These are phyloP conservation scores for Anisognathus igniventris DNA, from an alignment of 2,797 vertebrate genomes.

Conservation along the genomic window DNA sequence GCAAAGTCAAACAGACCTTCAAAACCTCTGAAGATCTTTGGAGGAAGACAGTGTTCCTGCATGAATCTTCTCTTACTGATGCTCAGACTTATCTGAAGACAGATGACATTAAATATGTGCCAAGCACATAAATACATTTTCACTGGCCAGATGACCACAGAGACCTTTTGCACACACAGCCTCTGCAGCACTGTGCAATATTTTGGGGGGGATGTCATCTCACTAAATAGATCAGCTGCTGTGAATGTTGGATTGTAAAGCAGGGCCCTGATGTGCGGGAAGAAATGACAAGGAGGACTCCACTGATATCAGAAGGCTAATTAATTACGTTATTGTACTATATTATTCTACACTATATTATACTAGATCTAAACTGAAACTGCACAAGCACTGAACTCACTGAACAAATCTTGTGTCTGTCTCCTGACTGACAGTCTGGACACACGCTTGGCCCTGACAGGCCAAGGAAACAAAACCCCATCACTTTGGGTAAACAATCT, in stretches of 20 bases:
- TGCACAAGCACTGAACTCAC: neutral
- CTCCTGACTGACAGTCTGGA: neutral
- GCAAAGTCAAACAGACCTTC: neutral
- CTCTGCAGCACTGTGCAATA: neutral
- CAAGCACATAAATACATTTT: neutral
- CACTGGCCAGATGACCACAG: neutral
- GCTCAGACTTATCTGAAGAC: neutral
- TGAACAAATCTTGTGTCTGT: neutral
- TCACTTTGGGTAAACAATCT: neutral
- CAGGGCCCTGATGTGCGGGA: no score
- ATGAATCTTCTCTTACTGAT: neutral
- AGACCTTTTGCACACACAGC: neutral
- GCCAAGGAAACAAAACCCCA: neutral
- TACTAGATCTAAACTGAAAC: neutral
- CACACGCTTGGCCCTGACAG: accelerated
- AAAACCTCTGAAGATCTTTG: neutral
- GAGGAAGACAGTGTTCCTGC: neutral
- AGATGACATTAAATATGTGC: neutral
- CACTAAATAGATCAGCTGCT: neutral
- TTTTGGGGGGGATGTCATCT: neutral
- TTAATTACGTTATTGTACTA: neutral
- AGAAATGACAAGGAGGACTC: neutral
- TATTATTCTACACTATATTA: no score
- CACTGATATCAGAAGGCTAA: neutral
- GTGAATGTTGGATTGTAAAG: neutral